Percentiles rank a stretch among this genome's conserved stretches.
Evolutionary conservation across 2,113 vertebrate genomes (phyloP).

Genomic region (Nothocercus julius): DNA sequence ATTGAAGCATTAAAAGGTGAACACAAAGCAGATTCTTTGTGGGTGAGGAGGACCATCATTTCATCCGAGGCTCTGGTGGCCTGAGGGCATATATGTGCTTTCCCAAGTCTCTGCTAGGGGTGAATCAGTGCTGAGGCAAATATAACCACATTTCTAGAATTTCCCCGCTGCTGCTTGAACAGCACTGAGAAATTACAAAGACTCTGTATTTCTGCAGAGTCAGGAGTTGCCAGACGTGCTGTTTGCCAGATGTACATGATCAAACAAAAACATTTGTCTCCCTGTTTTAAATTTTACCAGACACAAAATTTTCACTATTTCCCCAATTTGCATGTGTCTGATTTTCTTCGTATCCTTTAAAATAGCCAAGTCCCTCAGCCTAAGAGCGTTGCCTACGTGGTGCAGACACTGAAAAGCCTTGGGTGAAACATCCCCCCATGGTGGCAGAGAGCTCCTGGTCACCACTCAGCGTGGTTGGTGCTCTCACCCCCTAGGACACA

Average conservation of each 20-base stretch:
- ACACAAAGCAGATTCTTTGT: background rate
- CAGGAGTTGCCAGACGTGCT: background rate
- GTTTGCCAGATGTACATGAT: background rate
- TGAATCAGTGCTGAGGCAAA: background rate
- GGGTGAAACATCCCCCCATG: background rate
- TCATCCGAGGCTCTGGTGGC: background rate
- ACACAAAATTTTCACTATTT: background rate
- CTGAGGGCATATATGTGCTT: background rate
- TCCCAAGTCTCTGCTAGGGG: background rate
- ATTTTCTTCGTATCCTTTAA: background rate
- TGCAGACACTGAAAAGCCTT: background rate
- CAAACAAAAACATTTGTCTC: background rate
- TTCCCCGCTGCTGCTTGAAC: background rate
- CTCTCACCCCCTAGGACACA: accelerated
- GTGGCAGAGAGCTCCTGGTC: background rate
- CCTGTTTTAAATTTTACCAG: background rate
- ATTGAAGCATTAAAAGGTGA: background rate
- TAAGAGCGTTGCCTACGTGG: background rate
- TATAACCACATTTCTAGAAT: background rate
- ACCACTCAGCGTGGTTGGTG: background rate
- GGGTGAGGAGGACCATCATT: background rate
- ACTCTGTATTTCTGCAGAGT: background rate
- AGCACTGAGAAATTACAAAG: background rate
- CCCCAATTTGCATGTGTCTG: background rate
- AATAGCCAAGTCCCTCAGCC: background rate